Percentiles rank a stretch among this genome's conserved stretches.
Evolutionary conservation across 2,797 vertebrate genomes (phyloP).

Genomic region (Bovichtus diacanthus): DNA sequence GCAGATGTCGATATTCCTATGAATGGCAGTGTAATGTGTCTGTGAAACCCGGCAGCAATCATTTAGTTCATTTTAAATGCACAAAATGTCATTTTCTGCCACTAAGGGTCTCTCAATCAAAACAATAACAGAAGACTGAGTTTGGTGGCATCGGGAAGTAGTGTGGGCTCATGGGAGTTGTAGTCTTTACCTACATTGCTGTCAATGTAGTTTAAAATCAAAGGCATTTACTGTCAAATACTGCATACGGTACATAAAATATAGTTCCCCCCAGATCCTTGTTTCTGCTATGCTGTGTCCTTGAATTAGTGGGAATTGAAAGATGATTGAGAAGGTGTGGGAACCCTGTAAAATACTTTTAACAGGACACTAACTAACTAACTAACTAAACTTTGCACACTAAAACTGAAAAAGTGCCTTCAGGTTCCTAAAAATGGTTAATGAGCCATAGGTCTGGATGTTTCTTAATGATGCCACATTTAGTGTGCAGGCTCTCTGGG

Average conservation of each 20-base stretch:
- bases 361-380: no score
- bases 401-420: neutral
- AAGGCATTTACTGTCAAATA: neutral
- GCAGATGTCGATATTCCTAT: neutral
- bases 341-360: neutral
- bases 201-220: neutral
- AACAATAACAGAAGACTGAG: no score
- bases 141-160: no score
- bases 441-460: neutral
- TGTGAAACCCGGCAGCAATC: neutral
- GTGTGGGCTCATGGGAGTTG: no score
- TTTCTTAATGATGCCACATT: neutral
- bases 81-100: no score
- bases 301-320: no score
- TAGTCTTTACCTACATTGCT: no score
- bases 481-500: neutral
- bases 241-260: no score
- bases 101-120: no score
- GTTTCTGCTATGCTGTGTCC: no score
- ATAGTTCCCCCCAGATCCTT: no score
- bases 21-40: neutral
- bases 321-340: no score
- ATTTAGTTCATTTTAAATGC: neutral
- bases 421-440: neutral
- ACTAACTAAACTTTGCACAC: neutral